Evolutionary conservation across 2,113 vertebrate genomes (phyloP).

Genomic region (Ifrita kowaldi): DNA sequence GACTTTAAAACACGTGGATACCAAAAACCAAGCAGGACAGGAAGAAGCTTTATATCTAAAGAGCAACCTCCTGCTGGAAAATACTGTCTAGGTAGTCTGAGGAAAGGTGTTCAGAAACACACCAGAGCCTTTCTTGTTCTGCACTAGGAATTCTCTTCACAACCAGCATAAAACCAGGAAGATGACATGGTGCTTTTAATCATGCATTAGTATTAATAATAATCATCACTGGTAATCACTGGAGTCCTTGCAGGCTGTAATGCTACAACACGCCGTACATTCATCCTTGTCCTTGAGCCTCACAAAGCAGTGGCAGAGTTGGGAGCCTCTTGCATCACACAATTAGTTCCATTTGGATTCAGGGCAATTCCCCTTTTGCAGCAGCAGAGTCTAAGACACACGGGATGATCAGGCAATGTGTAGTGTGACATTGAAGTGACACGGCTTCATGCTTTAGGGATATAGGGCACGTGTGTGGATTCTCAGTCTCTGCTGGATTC

Average conservation of each 20-base stretch:
- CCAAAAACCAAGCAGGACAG: neutral
- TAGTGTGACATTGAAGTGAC: neutral
- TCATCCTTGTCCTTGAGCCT: neutral
- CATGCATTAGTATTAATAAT: neutral
- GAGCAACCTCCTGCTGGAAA: neutral
- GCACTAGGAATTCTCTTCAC: neutral
- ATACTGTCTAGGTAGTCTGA: neutral
- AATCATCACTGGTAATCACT: neutral
- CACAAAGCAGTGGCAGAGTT: neutral
- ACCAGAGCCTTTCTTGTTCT: neutral
- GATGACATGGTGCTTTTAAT: neutral
- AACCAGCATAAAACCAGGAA: neutral
- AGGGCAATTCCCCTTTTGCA: neutral
- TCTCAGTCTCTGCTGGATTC: neutral
- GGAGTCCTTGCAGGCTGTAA: neutral
- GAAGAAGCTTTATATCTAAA: neutral
- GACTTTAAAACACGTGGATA: neutral
- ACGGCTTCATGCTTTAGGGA: neutral
- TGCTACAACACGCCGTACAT: neutral
- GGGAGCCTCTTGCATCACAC: neutral
- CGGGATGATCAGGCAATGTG: neutral
- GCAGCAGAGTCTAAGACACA: neutral
- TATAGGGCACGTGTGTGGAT: accelerated
- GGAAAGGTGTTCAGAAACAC: neutral
- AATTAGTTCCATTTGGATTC: neutral